phyloP scores from a whole-genome alignment of 2,888 invertebrate genomes.

The Xylota segnis region DNA sequence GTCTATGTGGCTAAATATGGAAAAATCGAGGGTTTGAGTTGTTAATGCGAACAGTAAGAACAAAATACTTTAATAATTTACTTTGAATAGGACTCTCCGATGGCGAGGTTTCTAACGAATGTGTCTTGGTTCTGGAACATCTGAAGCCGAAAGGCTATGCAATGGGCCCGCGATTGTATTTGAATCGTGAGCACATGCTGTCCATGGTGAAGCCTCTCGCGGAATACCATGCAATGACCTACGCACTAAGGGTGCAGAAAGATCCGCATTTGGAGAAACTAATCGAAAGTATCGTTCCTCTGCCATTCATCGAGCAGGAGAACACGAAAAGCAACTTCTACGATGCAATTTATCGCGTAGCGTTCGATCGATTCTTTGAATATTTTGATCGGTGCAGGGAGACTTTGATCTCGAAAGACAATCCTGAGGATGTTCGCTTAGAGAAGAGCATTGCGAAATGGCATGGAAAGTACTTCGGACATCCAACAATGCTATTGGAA shows the following conservation, averaged over 20 bases:
- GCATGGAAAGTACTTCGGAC: conserved; percentile 79
- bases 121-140: conserved; percentile 81
- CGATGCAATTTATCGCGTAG: conserved; percentile 80
- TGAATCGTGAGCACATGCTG: conserved; percentile 80
- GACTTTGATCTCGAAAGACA: conserved; percentile 14
- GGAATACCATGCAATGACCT: conserved; percentile 82
- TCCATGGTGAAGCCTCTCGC: conserved; percentile 81
- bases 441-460: conserved; percentile 77
- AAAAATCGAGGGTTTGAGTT: conserved; percentile 79
- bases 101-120: conserved; percentile 77
- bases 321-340: conserved; percentile 79
- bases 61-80: neutral
- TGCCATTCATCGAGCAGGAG: conserved; percentile 79
- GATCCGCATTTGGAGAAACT: conserved; percentile 79
- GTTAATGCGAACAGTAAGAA: neutral
- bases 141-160: conserved; percentile 80
- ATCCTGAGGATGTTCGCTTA: conserved; percentile 74
- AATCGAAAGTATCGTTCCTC: conserved; percentile 78
- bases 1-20: conserved; percentile 81
- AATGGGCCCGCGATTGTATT: conserved; percentile 80
- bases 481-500: conserved; percentile 81
- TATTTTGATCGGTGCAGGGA: conserved; percentile 79
- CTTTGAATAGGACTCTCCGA: neutral
- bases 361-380: conserved; percentile 82
- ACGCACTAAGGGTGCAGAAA: conserved; percentile 80